phyloP scores from a whole-genome alignment of 2,113 vertebrate species.

The Potamarius usumacintae region DNA sequence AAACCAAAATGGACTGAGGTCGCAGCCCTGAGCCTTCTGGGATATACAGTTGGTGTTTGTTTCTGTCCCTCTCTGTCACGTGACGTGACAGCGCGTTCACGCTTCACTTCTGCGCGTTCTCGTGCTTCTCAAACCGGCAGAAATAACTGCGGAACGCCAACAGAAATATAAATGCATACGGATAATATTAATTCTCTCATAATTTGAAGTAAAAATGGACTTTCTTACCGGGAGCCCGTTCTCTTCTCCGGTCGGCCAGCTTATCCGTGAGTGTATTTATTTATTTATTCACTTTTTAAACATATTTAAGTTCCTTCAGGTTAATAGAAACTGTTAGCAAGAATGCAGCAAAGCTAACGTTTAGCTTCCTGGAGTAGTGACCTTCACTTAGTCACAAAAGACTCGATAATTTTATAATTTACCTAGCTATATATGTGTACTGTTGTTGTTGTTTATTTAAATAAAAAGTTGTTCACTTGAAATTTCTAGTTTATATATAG shows the following conservation, averaged over 20 bases:
- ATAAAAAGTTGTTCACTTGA: too few relatives aligned
- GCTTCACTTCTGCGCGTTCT: background rate
- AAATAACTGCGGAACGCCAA: background rate
- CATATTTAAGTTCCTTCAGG: background rate
- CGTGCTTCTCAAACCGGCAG: background rate
- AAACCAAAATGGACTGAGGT: too few relatives aligned
- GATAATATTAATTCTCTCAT: background rate
- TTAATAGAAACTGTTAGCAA: background rate
- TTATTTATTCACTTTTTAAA: background rate
- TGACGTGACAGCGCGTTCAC: slow-evolving; percentile 43
- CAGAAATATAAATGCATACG: background rate
- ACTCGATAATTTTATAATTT: background rate
- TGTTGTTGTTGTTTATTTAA: background rate
- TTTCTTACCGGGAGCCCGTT: slow-evolving; percentile 87
- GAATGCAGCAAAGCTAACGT: background rate
- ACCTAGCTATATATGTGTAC: background rate
- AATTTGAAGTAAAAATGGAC: slow-evolving; percentile 76
- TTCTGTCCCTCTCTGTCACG: background rate
- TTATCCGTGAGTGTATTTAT: slow-evolving; percentile 80
- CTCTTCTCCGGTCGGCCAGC: slow-evolving; percentile 88
- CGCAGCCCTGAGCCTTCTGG: too few relatives aligned
- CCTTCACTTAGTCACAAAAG: background rate
- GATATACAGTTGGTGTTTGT: too few relatives aligned
- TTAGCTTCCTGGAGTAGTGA: background rate
- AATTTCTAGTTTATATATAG: background rate